Conservation (phyloP, 2,888 invertebrate genomes). For the Trichogramma evanescens region DNA sequence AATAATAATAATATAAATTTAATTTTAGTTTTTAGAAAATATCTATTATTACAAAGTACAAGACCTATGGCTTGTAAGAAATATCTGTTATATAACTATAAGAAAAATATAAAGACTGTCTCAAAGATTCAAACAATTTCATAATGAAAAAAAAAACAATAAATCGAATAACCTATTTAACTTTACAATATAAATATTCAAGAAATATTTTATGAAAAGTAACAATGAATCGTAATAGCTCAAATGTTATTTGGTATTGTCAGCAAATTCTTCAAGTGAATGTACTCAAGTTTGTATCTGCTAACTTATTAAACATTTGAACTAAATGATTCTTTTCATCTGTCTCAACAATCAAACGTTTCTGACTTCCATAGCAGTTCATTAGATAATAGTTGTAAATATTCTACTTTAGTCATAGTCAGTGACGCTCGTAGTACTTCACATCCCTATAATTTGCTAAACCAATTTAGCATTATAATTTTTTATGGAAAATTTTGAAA, state of each 20-base stretch:
- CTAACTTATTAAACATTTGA: too few species aligned
- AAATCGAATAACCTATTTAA: slow-evolving; percentile 18
- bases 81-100: slow-evolving; percentile 6
- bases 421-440: too few species aligned
- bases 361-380: too few species aligned
- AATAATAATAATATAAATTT: slow-evolving; percentile 6
- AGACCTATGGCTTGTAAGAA: slow-evolving; percentile 12
- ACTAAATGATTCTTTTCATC: too few species aligned
- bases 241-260: neutral
- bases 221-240: slow-evolving; percentile 16
- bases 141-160: slow-evolving; percentile 14
- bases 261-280: too few species aligned
- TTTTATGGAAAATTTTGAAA: too few species aligned
- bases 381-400: too few species aligned
- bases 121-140: slow-evolving; percentile 9
- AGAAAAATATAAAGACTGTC: slow-evolving; percentile 14
- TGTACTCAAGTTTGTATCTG: too few species aligned
- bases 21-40: slow-evolving; percentile 16
- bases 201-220: slow-evolving; percentile 11
- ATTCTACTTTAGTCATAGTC: too few species aligned
- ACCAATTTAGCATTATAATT: too few species aligned
- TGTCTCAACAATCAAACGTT: too few species aligned
- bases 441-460: too few species aligned
- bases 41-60: slow-evolving; percentile 14
- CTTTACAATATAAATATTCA: slow-evolving; percentile 17